Base-by-base conservation (phyloP, 2,113 vertebrate genomes). In the Clarias gariepinus region DNA sequence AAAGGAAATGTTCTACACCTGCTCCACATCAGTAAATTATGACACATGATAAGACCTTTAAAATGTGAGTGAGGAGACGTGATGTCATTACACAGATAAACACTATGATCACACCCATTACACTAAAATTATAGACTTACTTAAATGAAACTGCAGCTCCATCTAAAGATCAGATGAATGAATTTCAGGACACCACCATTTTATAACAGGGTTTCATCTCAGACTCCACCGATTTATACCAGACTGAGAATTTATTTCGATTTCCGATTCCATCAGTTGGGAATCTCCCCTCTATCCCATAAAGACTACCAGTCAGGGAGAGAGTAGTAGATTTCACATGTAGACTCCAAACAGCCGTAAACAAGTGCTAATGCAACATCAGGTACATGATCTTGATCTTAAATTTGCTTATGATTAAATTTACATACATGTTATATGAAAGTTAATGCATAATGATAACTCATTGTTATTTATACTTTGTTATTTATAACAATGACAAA, bases 91-190 rank as follows among this genome's bases (percentile, higher is more conserved):
- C 78, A 60, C 18, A 25, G 30, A 55, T 25, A 5, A 80, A 80
- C 55, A 21, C 3, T 79, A 79, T 30, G n/a, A 69, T 53, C 82
- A 83, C 47, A 57, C 36, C 81, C 61, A 82, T 28, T 12, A 11
- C 19, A 12, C 33, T 73, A 19, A 73, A 21, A 41, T 73, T 41
- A 21, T 8, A 41, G 0, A 7, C 36, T 3, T 25, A 25, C 16
- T 36, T 23, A 25, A 28, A 76, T 84, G 25, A 74, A 76, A 47
- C 23, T 25, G n/a, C 57, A 84, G 83, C 71, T 30, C 83, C 69
- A 76, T 36, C 83, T 76, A 61, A 25, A 4, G 83, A 61, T 21
- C 55, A 84, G 21, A 61, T 47, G 4, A 60, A 25, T 58, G 23
- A 25, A 47, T 41, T 73, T 71, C 18, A 69, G 7, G 36, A 19